These are phyloP conservation scores for Gymnorhina tibicen DNA, from an alignment of 2,113 vertebrate genomes.

Conservation along the genomic window DNA sequence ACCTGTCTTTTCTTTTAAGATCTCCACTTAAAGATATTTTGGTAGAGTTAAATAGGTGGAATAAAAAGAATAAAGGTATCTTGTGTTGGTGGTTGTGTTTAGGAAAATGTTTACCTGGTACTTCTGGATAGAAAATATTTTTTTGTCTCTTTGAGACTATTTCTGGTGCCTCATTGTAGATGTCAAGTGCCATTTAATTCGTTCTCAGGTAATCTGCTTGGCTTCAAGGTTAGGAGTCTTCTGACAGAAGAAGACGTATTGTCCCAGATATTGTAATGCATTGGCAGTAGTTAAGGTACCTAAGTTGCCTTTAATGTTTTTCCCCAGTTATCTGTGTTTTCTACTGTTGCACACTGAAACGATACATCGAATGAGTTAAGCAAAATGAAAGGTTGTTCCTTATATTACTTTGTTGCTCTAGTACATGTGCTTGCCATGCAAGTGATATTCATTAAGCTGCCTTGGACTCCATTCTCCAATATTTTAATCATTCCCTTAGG, in stretches of 20 bases:
- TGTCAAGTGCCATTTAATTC: background rate
- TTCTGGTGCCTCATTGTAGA: background rate
- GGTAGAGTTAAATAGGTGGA: background rate
- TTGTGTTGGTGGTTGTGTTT: background rate
- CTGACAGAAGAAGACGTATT: background rate
- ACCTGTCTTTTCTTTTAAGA: background rate
- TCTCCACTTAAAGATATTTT: background rate
- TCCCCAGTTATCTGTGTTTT: background rate
- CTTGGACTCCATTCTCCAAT: background rate
- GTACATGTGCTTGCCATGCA: background rate
- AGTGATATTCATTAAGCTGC: background rate
- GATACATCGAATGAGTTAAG: background rate
- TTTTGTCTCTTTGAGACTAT: background rate
- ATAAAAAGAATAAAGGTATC: background rate
- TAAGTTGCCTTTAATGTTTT: background rate
- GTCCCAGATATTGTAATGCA: background rate
- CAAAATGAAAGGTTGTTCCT: background rate
- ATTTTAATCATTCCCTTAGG: background rate
- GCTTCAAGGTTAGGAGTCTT: background rate
- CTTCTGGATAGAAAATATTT: background rate
- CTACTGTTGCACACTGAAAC: background rate
- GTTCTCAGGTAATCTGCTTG: background rate
- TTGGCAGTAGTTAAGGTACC: background rate
- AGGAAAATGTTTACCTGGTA: background rate
- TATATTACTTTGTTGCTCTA: background rate